A percentile compares a stretch with the other conserved stretches of the same genome.
Conservation (phyloP, 2,113 vertebrate genomes). For the Aramus guarauna region DNA sequence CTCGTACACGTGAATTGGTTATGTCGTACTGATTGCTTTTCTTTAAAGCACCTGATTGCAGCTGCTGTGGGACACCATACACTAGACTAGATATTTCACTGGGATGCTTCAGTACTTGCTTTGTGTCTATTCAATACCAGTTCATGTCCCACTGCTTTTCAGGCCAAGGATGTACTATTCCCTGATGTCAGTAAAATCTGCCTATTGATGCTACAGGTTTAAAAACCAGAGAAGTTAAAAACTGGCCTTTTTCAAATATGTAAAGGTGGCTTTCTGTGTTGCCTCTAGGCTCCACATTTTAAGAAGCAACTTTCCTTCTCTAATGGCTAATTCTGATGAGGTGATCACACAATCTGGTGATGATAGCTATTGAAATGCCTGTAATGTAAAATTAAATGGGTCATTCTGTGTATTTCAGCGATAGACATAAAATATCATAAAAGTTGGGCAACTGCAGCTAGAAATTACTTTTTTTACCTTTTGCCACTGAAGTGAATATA, state of each 20-base stretch:
- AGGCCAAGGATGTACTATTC: not conserved
- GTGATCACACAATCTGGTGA: conserved; percentile 12
- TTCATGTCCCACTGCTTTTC: not conserved
- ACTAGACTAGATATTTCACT: not conserved
- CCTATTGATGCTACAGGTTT: not conserved
- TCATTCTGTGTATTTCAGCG: conserved; percentile 42
- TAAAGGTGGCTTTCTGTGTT: not conserved
- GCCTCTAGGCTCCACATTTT: conserved; percentile 32
- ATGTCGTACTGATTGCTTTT: not conserved
- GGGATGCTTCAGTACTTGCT: not conserved
- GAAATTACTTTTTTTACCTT: conserved; percentile 34
- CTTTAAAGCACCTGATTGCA: not conserved
- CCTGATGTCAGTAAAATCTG: not conserved
- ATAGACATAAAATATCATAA: conserved; percentile 14
- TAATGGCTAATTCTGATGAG: conserved; percentile 32
- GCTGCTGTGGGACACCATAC: not conserved
- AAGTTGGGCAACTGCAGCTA: not conserved
- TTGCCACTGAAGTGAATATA: conserved; percentile 23
- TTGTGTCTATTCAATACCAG: not conserved
- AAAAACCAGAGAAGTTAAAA: conserved; percentile 5
- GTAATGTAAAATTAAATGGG: conserved; percentile 48
- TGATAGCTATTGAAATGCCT: conserved; percentile 35
- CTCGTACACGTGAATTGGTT: rapidly evolving
- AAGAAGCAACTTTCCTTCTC: conserved; percentile 23
- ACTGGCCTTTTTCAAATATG: not conserved